phyloP scores from a whole-genome alignment of 1,140 invertebrate species.

The Megalopta genalis region DNA sequence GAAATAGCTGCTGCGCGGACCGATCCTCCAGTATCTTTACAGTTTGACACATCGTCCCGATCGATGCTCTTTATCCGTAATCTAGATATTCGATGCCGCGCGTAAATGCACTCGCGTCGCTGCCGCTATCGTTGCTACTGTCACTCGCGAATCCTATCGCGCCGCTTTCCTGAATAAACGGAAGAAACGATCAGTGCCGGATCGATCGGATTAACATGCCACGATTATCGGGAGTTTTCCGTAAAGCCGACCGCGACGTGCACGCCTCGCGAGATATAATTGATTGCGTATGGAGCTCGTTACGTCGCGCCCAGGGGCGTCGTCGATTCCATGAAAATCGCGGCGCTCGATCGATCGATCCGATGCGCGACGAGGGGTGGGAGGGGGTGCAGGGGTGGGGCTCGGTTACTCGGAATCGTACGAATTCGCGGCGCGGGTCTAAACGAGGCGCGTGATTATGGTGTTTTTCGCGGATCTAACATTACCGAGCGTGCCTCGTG shows the following conservation, averaged over 20 bases:
- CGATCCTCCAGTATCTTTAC: no score
- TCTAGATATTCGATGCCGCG: no score
- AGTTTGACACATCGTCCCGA: no score
- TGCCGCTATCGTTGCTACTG: no score
- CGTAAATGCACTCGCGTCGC: no score
- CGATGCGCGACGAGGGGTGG: background rate
- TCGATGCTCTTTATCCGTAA: no score
- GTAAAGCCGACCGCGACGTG: background rate
- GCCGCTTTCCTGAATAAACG: no score
- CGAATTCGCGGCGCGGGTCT: background rate
- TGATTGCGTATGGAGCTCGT: background rate
- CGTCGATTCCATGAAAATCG: background rate
- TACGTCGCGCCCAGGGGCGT: background rate
- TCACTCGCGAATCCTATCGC: no score
- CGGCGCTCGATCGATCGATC: background rate
- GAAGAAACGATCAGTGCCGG: no score
- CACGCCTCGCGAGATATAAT: slow-evolving; percentile 3
- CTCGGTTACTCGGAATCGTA: slow-evolving; percentile 7
- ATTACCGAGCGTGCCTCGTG: slow-evolving; percentile 5
- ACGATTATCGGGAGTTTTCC: background rate
- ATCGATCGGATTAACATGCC: no score
- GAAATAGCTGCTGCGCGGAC: no score
- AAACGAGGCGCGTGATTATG: slow-evolving; percentile 20
- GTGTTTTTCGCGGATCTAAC: slow-evolving; percentile 31
- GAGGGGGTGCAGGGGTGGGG: no score